A percentile compares a stretch with the other conserved stretches of the same genome.
These are phyloP conservation scores for Ichneumon xanthorius DNA, from an alignment of 2,888 invertebrate species.

Conservation along the genomic window DNA sequence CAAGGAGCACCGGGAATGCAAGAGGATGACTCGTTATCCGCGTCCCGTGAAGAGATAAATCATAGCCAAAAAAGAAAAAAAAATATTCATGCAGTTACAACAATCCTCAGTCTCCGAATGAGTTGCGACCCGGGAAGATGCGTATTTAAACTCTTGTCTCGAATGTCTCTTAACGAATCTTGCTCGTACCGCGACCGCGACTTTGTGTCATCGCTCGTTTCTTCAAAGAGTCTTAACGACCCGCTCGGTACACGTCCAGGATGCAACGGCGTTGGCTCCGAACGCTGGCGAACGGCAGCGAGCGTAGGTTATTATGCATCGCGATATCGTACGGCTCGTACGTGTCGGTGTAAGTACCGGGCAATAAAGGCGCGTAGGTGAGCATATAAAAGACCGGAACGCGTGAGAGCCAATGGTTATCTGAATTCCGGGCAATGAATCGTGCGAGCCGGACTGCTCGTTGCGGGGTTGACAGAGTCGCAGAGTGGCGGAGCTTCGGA, in stretches of 20 bases:
- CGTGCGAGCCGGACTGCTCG: slow-evolving; percentile 23
- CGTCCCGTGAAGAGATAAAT: slow-evolving; percentile 3
- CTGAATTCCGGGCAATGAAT: slow-evolving; percentile 70
- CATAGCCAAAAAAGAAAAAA: background rate
- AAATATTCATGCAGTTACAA: background rate
- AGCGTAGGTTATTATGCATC: slow-evolving; percentile 27
- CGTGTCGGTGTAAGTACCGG: slow-evolving; percentile 45
- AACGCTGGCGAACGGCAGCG: background rate
- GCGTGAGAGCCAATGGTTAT: slow-evolving; percentile 63
- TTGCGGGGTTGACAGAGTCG: slow-evolving; percentile 34
- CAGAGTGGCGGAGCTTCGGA: slow-evolving; percentile 5
- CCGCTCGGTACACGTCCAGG: background rate
- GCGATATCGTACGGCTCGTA: slow-evolving; percentile 14
- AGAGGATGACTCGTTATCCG: background rate
- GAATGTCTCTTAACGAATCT: slow-evolving; percentile 14
- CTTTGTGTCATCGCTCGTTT: slow-evolving; percentile 43
- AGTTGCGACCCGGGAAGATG: slow-evolving; percentile 23
- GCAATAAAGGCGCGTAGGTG: slow-evolving; percentile 61
- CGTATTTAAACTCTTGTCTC: slow-evolving; percentile 25
- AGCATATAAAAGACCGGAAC: slow-evolving; percentile 52
- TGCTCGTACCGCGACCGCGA: background rate
- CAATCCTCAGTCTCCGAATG: slow-evolving; percentile 6
- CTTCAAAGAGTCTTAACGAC: slow-evolving; percentile 39
- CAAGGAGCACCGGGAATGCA: background rate
- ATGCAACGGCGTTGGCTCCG: background rate